Evolutionary conservation across 2,113 vertebrate genomes (phyloP), one percentile per base, ranked within the genome.

Genomic region (Aleadryas rufinucha): DNA sequence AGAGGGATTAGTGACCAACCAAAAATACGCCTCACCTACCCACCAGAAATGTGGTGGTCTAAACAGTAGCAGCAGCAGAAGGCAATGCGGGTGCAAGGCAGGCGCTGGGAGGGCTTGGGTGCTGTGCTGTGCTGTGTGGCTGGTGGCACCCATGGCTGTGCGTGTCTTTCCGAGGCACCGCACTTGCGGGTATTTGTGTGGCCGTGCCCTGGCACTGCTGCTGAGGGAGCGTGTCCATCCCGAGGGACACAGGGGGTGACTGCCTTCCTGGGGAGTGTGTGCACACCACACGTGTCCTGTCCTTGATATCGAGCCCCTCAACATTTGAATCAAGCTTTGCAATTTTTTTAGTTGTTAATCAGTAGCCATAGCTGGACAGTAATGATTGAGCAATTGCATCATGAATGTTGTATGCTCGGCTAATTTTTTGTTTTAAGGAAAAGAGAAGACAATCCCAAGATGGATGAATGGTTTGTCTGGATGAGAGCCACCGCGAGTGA

Each of bases 141-240:
- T 26, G n/a, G 14, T 57, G 41, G 19, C 31, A 17, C 3, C 12
- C 0, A 8, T 5, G 30, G 1, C 19, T 26, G 9, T 4, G 19
- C 16, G 24, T n/a, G 53, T 11, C 69, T 19, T 74, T n/a, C 33
- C 11, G 52, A 28, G 60, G 33, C 52, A 66, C 52, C 0, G 20
- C 47, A 12, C 24, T 8, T 7, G n/a, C 1, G 2, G 0, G 6
- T 7, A 2, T 3, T 11, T 3, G 1, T 3, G 18, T 4, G 63
- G 6, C 41, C 0, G 0, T 31, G 30, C 56, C 50, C 37, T 5
- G 28, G 23, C 60, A 2, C n/a, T 16, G 53, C 1, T 2, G 9
- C 11, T 42, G 50, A 9, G 31, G 2, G 41, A 39, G 3, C 3
- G 5, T 4, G 37, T 54, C 54, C 13, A 2, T 54, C 49, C 56